phyloP scores from a whole-genome alignment of 2,113 vertebrate genomes.

The Otolemur garnettii region DNA sequence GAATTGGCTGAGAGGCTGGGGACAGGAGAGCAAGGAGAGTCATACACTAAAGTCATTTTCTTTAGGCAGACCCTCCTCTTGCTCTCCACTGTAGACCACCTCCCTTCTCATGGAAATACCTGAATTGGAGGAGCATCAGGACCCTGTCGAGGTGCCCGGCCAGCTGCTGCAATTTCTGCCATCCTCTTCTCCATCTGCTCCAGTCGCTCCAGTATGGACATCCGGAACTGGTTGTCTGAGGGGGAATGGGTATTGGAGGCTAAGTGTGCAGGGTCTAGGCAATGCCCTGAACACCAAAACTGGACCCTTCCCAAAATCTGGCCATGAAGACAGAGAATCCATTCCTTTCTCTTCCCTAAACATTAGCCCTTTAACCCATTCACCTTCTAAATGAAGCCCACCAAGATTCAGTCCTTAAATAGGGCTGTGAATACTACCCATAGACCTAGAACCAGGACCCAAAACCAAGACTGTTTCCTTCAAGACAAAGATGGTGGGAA shows the following conservation, averaged over 20 bases:
- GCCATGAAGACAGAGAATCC: background rate
- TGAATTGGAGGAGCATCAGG: constrained; percentile 58
- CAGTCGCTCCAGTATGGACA: constrained; percentile 91
- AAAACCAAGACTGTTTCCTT: constrained; percentile 49
- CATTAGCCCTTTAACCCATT: background rate
- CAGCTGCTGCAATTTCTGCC: constrained; percentile 87
- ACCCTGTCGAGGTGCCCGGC: constrained; percentile 69
- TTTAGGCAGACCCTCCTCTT: background rate
- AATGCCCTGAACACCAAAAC: background rate
- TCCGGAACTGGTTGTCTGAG: constrained; percentile 91
- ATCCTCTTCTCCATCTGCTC: constrained; percentile 92
- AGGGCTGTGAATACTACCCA: background rate
- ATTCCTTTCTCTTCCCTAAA: background rate
- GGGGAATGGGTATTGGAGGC: background rate
- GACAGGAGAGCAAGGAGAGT: background rate
- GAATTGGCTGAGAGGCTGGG: background rate
- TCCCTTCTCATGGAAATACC: constrained; percentile 43
- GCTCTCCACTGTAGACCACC: background rate
- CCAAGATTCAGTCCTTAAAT: constrained; percentile 4
- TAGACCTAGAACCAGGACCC: background rate
- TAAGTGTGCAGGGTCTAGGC: constrained; percentile 36
- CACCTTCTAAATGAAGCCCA: background rate
- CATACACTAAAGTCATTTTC: background rate
- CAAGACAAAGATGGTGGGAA: background rate
- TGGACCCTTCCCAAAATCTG: background rate